A percentile compares a stretch with the other conserved stretches of the same genome.
Evolutionary conservation across 2,888 invertebrate genomes (phyloP).

Genomic region (Protodeltote pygarga): DNA sequence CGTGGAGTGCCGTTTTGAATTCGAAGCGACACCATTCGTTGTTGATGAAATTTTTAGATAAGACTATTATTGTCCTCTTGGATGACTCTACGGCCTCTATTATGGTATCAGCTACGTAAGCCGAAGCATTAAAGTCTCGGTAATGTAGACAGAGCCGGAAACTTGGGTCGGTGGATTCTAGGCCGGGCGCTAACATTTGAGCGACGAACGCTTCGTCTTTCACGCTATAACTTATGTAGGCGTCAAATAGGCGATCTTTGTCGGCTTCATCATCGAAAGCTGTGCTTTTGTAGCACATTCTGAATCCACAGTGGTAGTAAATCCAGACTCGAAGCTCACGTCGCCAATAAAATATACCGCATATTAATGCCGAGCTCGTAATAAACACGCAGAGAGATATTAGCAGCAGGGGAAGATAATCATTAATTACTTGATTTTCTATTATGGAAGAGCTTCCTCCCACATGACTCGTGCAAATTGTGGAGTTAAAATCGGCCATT

Average conservation of each 20-base stretch:
- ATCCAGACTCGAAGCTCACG: conserved; percentile 94
- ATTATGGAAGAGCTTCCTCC: conserved; percentile 91
- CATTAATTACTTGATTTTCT: conserved; percentile 92
- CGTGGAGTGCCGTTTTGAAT: conserved; percentile 97
- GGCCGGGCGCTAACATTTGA: conserved; percentile 94
- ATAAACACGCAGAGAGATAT: conserved; percentile 93
- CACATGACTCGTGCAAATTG: conserved; percentile 91
- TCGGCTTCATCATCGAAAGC: conserved; percentile 93
- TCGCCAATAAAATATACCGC: conserved; percentile 93
- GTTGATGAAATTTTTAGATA: conserved; percentile 97
- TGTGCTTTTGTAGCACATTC: conserved; percentile 94
- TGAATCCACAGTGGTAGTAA: conserved; percentile 93
- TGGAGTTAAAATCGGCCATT: conserved; percentile 92
- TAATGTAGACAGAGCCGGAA: conserved; percentile 97
- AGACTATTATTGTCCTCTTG: conserved; percentile 94
- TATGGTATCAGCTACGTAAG: conserved; percentile 96
- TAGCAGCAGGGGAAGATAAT: conserved; percentile 92
- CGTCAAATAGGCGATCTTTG: conserved; percentile 96
- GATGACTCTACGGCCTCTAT: conserved; percentile 97
- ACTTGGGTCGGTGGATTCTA: conserved; percentile 93
- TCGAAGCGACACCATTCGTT: conserved; percentile 98
- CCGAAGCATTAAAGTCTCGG: conserved; percentile 95
- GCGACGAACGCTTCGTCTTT: conserved; percentile 97
- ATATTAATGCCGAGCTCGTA: conserved; percentile 91
- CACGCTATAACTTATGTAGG: conserved; percentile 97